These are phyloP conservation scores for Galerucella calmariensis DNA, from an alignment of 2,888 invertebrate genomes.

Conservation along the genomic window DNA sequence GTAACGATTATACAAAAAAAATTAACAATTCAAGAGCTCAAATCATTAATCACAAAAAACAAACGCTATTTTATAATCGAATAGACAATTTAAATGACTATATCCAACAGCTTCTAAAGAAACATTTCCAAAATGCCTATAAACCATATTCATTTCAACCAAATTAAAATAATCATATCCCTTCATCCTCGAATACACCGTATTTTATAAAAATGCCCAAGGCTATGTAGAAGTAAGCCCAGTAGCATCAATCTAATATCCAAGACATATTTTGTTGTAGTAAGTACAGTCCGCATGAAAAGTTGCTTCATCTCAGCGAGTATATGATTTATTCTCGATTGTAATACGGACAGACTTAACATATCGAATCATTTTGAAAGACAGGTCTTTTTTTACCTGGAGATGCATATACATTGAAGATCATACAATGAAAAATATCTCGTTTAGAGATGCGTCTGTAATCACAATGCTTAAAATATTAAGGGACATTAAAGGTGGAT, in stretches of 20 bases:
- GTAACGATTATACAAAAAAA: neutral
- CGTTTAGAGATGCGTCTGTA: conserved; percentile 34
- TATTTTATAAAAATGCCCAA: conserved; percentile 40
- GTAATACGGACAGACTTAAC: conserved; percentile 46
- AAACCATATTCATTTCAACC: conserved; percentile 1
- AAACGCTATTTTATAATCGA: neutral
- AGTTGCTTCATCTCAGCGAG: conserved; percentile 53
- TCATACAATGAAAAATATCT: conserved; percentile 38
- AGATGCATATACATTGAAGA: conserved; percentile 45
- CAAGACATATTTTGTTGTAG: conserved; percentile 59
- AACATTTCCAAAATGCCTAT: neutral
- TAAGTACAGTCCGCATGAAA: conserved; percentile 55
- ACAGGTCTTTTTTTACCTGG: conserved; percentile 45
- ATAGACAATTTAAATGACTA: neutral
- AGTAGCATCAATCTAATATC: conserved; percentile 60
- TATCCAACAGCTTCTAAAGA: neutral
- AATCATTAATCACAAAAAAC: neutral
- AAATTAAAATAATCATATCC: conserved; percentile 1
- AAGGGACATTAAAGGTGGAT: conserved; percentile 24
- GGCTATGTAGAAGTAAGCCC: conserved; percentile 54
- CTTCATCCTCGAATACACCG: conserved; percentile 4
- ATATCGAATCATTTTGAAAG: conserved; percentile 48
- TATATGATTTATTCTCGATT: conserved; percentile 56
- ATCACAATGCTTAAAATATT: conserved; percentile 35
- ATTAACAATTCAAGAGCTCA: neutral